phyloP scores from a whole-genome alignment of 2,113 vertebrate species.

The Pteropus alecto region DNA sequence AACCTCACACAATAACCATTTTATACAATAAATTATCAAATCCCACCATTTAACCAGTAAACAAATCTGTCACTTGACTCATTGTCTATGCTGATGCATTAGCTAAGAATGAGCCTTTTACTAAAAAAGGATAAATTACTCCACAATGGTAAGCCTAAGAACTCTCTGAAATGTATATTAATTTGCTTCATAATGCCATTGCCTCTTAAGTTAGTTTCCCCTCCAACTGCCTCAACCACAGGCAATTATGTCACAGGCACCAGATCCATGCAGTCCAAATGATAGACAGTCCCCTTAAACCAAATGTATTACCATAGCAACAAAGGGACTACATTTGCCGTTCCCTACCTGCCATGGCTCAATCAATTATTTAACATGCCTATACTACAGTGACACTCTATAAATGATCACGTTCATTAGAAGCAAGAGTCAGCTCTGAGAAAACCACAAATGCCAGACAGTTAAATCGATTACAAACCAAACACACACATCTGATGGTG shows the following conservation, averaged over 20 bases:
- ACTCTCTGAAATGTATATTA: constrained; percentile 23
- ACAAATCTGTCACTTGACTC: constrained; percentile 56
- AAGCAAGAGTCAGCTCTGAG: constrained; percentile 62
- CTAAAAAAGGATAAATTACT: constrained; percentile 2
- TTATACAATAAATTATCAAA: constrained; percentile 48
- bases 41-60: neutral
- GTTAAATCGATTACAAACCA: constrained; percentile 68
- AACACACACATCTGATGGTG: neutral
- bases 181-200: constrained; percentile 47
- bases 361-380: constrained; percentile 84
- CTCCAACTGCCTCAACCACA: constrained; percentile 50
- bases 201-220: constrained; percentile 46
- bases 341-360: constrained; percentile 81
- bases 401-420: constrained; percentile 82
- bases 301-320: constrained; percentile 85
- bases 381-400: constrained; percentile 77
- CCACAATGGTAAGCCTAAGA: neutral
- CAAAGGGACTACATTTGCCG: constrained; percentile 72
- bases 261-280: constrained; percentile 72
- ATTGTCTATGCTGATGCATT: constrained; percentile 1
- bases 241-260: constrained; percentile 70
- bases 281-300: constrained; percentile 83
- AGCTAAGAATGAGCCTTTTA: constrained; percentile 35
- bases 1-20: constrained; percentile 31
- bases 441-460: constrained; percentile 72